Conservation (phyloP, 23 tunicate species). For the Corella eumyota region DNA sequence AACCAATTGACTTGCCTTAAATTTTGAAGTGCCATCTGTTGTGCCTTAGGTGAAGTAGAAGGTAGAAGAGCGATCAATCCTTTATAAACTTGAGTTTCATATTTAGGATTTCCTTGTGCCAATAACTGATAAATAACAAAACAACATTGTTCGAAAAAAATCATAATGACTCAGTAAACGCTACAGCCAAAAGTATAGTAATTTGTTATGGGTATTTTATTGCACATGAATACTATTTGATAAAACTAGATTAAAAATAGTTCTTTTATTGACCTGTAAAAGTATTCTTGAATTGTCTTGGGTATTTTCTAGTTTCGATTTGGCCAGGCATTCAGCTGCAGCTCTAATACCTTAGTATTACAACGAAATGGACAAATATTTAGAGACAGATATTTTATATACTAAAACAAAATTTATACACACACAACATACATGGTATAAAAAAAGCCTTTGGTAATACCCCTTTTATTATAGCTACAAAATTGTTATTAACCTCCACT, state of each 20-base stretch:
- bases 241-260: too few species aligned
- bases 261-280: slow-evolving; percentile 16
- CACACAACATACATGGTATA: not conserved
- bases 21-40: slow-evolving; percentile 85
- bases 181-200: not conserved
- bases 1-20: slow-evolving; percentile 37
- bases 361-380: not conserved
- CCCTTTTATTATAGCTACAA: not conserved
- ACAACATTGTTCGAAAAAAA: not conserved
- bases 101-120: slow-evolving; percentile 91
- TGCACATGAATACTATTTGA: too few species aligned
- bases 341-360: slow-evolving; percentile 52
- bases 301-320: slow-evolving; percentile 60
- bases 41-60: slow-evolving; percentile 90
- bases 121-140: slow-evolving; percentile 21
- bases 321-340: slow-evolving; percentile 89
- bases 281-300: slow-evolving; percentile 47
- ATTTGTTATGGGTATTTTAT: too few species aligned
- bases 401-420: not conserved
- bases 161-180: too few species aligned
- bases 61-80: slow-evolving; percentile 92
- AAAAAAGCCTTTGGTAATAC: not conserved
- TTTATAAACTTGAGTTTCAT: slow-evolving; percentile 85
- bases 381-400: not conserved
- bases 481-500: slow-evolving; percentile 34